Conservation (phyloP, 2,113 vertebrate genomes). For the Rhinoptilus africanus region DNA sequence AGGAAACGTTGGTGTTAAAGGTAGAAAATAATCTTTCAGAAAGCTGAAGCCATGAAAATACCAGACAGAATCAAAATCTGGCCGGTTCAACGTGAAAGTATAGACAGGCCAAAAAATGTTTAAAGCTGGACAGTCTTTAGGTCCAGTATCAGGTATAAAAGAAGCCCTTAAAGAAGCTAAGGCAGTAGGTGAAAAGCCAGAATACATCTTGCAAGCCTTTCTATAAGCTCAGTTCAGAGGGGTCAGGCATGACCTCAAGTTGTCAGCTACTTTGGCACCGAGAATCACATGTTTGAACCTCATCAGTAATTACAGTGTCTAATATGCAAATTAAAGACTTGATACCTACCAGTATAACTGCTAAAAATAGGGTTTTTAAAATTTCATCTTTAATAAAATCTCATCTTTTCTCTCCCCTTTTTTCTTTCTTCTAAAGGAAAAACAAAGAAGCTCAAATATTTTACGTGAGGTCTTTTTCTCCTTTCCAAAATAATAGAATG, state of each 20-base stretch:
- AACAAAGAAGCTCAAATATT: background rate
- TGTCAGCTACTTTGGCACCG: background rate
- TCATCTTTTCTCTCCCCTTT: background rate
- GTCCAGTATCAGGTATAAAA: background rate
- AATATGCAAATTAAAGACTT: background rate
- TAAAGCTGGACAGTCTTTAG: background rate
- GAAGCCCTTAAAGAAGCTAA: background rate
- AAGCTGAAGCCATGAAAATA: background rate
- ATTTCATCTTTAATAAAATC: background rate
- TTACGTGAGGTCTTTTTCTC: background rate
- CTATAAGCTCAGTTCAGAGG: background rate
- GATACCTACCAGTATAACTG: background rate
- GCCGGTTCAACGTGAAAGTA: background rate
- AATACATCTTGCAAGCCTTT: fast-evolving
- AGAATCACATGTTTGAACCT: background rate
- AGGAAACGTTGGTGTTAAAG: background rate
- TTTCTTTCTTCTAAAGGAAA: background rate
- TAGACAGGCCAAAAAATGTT: background rate
- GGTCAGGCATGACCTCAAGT: background rate
- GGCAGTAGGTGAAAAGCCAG: background rate
- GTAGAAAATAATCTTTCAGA: background rate
- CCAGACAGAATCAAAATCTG: background rate
- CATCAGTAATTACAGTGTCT: background rate
- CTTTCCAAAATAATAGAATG: background rate
- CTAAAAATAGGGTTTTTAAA: background rate